Percentiles rank a stretch among this genome's conserved stretches.
Conservation (phyloP, 2,888 invertebrate genomes). For the Brachypalpus laphriformis region DNA sequence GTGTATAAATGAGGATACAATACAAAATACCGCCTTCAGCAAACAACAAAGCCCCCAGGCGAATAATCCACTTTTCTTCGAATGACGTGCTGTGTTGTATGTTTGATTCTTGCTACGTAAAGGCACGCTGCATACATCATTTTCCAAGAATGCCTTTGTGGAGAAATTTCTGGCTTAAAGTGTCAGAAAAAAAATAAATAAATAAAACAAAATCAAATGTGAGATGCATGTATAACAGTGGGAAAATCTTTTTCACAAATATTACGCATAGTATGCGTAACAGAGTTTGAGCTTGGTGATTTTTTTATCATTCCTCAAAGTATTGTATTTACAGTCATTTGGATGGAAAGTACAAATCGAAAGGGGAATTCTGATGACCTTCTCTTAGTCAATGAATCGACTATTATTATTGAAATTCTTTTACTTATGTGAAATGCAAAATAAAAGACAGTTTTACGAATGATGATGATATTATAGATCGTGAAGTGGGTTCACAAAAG, state of each 20-base stretch:
- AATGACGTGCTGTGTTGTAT: slow-evolving; percentile 17
- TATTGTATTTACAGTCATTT: background rate
- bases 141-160: slow-evolving; percentile 44
- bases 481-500: too few relatives aligned
- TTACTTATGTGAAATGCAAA: too few relatives aligned
- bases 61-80: slow-evolving; percentile 49
- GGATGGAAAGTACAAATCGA: background rate
- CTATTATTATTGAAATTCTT: too few relatives aligned
- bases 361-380: background rate
- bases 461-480: too few relatives aligned
- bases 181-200: slow-evolving; percentile 1
- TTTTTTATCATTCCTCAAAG: background rate
- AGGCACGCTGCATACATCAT: slow-evolving; percentile 13
- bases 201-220: slow-evolving; percentile 15
- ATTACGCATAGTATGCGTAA: slow-evolving; percentile 7
- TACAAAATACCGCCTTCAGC: slow-evolving; percentile 3
- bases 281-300: background rate
- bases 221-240: background rate
- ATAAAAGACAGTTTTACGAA: too few relatives aligned
- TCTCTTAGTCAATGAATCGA: background rate
- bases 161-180: slow-evolving; percentile 26
- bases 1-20: background rate
- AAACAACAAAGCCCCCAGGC: slow-evolving; percentile 30
- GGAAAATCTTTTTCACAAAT: background rate
- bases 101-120: background rate